A percentile compares a stretch with the other conserved stretches of the same genome.
phyloP scores from a whole-genome alignment of 2,888 invertebrate genomes.

The Crocallis elinguaria region DNA sequence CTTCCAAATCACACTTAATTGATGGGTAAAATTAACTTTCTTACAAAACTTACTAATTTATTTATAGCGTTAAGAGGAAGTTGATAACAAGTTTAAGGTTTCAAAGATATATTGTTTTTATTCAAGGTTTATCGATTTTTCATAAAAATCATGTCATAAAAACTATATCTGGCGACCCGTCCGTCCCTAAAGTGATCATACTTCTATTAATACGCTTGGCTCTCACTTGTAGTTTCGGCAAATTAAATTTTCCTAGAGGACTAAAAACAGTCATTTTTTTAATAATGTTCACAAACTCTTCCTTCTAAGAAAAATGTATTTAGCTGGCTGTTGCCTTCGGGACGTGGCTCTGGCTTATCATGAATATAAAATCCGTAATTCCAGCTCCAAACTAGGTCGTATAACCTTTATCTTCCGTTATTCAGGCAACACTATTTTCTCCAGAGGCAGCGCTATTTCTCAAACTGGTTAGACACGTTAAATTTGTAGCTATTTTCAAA shows the following conservation, averaged over 20 bases:
- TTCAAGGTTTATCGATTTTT: too few species aligned
- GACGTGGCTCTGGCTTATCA: constrained; percentile 31
- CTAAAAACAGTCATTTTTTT: too few species aligned
- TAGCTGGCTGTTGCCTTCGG: constrained; percentile 25
- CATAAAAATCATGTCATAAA: too few species aligned
- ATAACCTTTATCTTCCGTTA: constrained; percentile 30
- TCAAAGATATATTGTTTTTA: not conserved
- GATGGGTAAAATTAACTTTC: not conserved
- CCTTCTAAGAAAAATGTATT: too few species aligned
- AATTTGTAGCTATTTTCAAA: constrained; percentile 3
- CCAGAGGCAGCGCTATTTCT: constrained; percentile 7
- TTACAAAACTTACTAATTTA: not conserved
- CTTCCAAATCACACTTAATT: not conserved
- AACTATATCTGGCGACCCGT: too few species aligned
- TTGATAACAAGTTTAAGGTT: not conserved
- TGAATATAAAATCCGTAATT: constrained; percentile 39
- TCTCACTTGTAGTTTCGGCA: too few species aligned
- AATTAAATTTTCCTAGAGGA: too few species aligned
- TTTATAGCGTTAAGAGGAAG: not conserved
- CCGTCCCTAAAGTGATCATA: too few species aligned
- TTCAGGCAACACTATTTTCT: constrained; percentile 25
- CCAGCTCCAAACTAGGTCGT: constrained; percentile 29
- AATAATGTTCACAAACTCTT: too few species aligned
- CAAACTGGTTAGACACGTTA: constrained; percentile 26
- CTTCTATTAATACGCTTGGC: too few species aligned